phyloP scores from a whole-genome alignment of 2,888 invertebrate genomes.

The Mesorhabditis sp. region DNA sequence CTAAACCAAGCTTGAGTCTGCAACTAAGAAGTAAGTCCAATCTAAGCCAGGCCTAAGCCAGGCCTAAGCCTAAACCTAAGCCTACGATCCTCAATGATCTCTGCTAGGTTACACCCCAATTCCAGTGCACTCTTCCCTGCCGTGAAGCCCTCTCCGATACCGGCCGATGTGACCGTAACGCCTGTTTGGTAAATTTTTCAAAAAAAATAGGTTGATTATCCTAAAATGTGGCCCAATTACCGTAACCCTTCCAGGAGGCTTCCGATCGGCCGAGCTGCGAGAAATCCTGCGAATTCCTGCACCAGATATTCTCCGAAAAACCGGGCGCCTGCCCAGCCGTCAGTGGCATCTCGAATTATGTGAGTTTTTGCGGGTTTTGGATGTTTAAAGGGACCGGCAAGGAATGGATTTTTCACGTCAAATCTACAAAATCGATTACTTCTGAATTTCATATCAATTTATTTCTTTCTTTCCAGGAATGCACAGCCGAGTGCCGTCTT shows the following conservation, averaged over 20 bases:
- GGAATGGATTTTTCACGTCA: not conserved
- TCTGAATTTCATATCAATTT: not conserved
- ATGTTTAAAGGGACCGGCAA: too few species aligned
- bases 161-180: not conserved
- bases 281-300: conserved; percentile 58
- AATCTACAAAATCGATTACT: not conserved
- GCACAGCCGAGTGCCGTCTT: conserved; percentile 57
- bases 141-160: conserved; percentile 34
- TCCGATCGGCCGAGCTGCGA: conserved; percentile 34
- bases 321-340: conserved; percentile 58
- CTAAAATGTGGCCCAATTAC: too few species aligned
- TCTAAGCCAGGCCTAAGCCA: too few species aligned
- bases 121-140: conserved; percentile 54
- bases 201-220: not conserved
- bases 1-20: too few species aligned
- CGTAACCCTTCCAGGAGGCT: not conserved
- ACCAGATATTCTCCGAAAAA: conserved; percentile 51
- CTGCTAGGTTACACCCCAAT: conserved; percentile 7
- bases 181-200: not conserved
- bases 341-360: conserved; percentile 26
- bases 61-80: too few species aligned
- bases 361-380: conserved; percentile 14
- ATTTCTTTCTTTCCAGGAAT: conserved; percentile 45
- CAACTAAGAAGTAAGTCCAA: too few species aligned
- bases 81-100: too few species aligned